Base-by-base conservation (phyloP, 2,888 invertebrate species). In the Coleophora deauratella region DNA sequence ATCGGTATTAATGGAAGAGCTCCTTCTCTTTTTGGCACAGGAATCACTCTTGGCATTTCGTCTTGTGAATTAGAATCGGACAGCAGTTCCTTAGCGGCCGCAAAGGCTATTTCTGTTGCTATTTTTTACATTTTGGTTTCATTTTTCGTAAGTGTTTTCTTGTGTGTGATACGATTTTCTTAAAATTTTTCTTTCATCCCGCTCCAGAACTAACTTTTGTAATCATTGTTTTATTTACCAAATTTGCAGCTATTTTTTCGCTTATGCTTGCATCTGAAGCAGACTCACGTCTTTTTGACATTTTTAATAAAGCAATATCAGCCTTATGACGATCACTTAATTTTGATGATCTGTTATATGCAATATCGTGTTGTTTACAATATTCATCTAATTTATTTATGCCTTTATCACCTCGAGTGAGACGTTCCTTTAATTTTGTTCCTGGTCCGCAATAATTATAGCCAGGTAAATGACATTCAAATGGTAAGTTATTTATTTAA, bases 1-100 rank as follows among this genome's bases (percentile, higher is more conserved):
- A 72, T 49, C 2, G 66, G 66, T n/a, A 71, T 51, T 27, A 68
- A 45, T 9, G 62, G 66, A 42, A 64, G 43, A 27, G 66, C 45
- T 34, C 72, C 69, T 9, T 68, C 67, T 33, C 45, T 46, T 55
- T 71, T 68, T 12, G 68, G 66, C 27, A 70, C 32, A 13, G 61
- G 59, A 34, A 67, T 66, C 33, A 68, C 48, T 14, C 64, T 41
- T 21, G 60, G 61, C 37, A 48, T 27, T 42, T 44, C 35, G 0
- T 40, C 36, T n/a, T 35, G 43, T 43, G 12, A 59, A 21, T 21
- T 21, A 3, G n/a, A n/a, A 61, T 55, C 57, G 32, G 40, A 12
- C 28, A 12, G 13, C 14, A 46, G n/a, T 36, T 51, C 47, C 43
- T 40, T 49, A 9, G 45, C 47, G 37, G 45, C 46, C 13, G 44